A percentile compares a stretch with the other conserved stretches of the same genome.
phyloP scores from a whole-genome alignment of 2,888 invertebrate genomes.

The Timandra comae region DNA sequence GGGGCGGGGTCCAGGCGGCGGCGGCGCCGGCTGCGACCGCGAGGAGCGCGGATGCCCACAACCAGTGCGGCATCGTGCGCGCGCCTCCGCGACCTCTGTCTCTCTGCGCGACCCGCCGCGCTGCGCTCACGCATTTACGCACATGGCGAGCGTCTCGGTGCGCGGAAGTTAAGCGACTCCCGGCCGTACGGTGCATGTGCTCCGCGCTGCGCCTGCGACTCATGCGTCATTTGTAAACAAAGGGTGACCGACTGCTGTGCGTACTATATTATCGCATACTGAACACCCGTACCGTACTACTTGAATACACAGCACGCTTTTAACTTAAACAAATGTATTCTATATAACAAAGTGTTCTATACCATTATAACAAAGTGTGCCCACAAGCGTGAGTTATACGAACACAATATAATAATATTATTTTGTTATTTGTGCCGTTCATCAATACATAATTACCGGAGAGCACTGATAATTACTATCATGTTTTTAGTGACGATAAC shows the following conservation, averaged over 20 bases:
- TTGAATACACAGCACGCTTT: background rate
- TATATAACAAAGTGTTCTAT: too few relatives aligned
- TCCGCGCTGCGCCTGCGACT: slow-evolving; percentile 29
- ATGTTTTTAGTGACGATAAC: too few relatives aligned
- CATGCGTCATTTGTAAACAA: slow-evolving; percentile 75
- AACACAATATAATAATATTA: too few relatives aligned
- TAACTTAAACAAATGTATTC: background rate
- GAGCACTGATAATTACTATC: too few relatives aligned
- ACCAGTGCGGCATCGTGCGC: slow-evolving; percentile 68
- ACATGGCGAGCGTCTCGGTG: slow-evolving; percentile 69
- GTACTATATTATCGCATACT: slow-evolving; percentile 46
- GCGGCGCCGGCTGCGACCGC: slow-evolving; percentile 36
- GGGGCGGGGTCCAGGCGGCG: slow-evolving; percentile 40
- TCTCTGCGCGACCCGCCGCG: slow-evolving; percentile 47
- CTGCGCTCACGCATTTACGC: slow-evolving; percentile 67
- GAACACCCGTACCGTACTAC: slow-evolving; percentile 33
- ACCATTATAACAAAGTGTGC: too few relatives aligned
- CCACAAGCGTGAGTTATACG: too few relatives aligned
- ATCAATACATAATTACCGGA: too few relatives aligned
- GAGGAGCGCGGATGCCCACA: slow-evolving; percentile 55
- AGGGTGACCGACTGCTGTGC: slow-evolving; percentile 63
- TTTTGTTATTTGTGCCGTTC: too few relatives aligned
- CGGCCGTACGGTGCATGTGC: slow-evolving; percentile 65
- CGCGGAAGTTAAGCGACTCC: slow-evolving; percentile 74
- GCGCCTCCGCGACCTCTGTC: slow-evolving; percentile 58